Conservation (phyloP, 2,888 invertebrate species). For the Cephus pulcher region DNA sequence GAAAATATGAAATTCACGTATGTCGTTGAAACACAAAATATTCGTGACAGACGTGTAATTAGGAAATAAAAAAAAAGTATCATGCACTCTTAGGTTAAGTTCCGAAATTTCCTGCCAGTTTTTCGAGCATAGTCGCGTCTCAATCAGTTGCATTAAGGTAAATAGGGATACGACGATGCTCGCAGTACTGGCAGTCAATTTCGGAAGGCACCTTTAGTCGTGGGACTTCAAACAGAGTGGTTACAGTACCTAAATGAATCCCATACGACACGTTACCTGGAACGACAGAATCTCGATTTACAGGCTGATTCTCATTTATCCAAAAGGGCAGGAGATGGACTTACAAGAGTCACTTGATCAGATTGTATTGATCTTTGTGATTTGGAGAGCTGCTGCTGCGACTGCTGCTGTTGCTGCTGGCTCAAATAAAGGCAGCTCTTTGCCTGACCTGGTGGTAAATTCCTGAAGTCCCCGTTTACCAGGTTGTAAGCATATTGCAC, state of each 20-base stretch:
- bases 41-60: not conserved
- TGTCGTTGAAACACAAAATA: not conserved
- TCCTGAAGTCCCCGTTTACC: conserved; percentile 46
- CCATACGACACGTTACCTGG: conserved; percentile 62
- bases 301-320: conserved; percentile 10
- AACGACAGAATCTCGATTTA: conserved; percentile 57
- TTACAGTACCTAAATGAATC: conserved; percentile 64
- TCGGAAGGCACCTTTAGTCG: not conserved
- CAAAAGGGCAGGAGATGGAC: conserved; percentile 18
- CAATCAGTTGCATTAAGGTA: not conserved
- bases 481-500: conserved; percentile 54
- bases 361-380: conserved; percentile 58
- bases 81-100: not conserved
- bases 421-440: conserved; percentile 58
- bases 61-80: not conserved
- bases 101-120: not conserved
- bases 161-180: not conserved
- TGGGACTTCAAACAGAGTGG: conserved; percentile 13
- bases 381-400: conserved; percentile 41
- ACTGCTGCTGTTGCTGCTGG: conserved; percentile 41
- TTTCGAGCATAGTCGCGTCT: not conserved
- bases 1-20: not conserved
- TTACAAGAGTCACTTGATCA: conserved; percentile 55
- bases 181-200: not conserved
- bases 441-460: conserved; percentile 44